Percentiles rank a stretch among this genome's conserved stretches.
Evolutionary conservation across 2,113 vertebrate species (phyloP).

Genomic region (Proterorhinus semilunaris): DNA sequence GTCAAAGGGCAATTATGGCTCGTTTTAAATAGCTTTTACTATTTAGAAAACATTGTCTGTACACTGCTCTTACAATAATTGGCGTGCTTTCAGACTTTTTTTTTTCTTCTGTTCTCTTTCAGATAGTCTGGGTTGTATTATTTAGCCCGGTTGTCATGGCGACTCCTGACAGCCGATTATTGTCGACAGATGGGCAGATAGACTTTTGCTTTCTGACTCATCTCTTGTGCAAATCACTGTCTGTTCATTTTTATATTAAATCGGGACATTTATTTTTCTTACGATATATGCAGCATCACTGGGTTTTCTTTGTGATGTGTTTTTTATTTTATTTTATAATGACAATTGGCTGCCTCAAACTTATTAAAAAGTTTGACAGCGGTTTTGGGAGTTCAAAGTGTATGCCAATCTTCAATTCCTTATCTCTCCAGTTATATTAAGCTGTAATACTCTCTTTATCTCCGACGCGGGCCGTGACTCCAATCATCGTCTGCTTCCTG

Average conservation of each 20-base stretch:
- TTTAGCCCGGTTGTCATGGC: neutral
- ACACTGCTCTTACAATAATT: too few relatives aligned
- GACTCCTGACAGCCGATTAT: neutral
- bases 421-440: neutral
- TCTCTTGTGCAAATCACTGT: neutral
- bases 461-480: constrained; percentile 1
- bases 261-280: neutral
- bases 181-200: constrained; percentile 1
- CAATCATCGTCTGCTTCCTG: constrained; percentile 33
- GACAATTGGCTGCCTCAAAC: neutral
- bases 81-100: too few relatives aligned
- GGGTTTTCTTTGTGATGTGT: too few relatives aligned
- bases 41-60: too few relatives aligned
- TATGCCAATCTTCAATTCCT: neutral
- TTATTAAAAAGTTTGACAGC: neutral
- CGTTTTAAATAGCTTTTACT: too few relatives aligned
- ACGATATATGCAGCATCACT: too few relatives aligned
- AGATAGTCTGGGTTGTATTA: neutral
- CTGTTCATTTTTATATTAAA: neutral
- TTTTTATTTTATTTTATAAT: neutral
- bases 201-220: neutral
- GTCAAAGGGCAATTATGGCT: too few relatives aligned
- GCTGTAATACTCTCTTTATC: constrained; percentile 13
- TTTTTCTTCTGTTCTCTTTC: neutral
- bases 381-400: constrained; percentile 7